phyloP scores from a whole-genome alignment of 2,113 vertebrate genomes.

The Lagopus muta region DNA sequence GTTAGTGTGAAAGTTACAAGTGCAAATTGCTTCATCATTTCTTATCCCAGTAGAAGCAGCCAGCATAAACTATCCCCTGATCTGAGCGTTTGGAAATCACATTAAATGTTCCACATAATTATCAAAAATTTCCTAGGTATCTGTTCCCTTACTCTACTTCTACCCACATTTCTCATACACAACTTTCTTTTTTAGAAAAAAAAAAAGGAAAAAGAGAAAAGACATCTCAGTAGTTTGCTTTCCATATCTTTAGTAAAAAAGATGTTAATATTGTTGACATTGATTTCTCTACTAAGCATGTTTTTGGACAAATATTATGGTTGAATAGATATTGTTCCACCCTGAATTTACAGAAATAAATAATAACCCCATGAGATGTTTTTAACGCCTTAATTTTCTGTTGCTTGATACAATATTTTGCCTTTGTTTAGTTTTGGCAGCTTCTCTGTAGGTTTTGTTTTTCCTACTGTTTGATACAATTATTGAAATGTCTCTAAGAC shows the following conservation, averaged over 20 bases:
- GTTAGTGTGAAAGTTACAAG: background rate
- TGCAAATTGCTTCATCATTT: background rate
- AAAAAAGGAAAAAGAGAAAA: background rate
- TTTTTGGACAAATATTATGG: background rate
- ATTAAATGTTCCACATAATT: background rate
- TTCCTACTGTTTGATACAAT: background rate
- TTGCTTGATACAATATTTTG: background rate
- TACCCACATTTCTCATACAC: background rate
- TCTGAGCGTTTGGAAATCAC: background rate
- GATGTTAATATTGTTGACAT: background rate
- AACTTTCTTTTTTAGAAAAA: background rate
- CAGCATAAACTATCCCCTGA: background rate
- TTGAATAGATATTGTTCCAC: background rate
- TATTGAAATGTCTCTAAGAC: background rate
- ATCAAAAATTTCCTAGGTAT: background rate
- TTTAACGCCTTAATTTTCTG: background rate
- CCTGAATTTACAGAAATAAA: background rate
- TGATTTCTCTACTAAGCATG: background rate
- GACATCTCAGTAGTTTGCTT: background rate
- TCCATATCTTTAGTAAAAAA: background rate
- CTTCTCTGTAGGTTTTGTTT: background rate
- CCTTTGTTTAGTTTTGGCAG: background rate
- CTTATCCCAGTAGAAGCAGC: background rate
- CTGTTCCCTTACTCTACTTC: background rate
- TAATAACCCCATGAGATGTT: background rate